phyloP scores from a whole-genome alignment of 2,797 vertebrate species.

The Cygnus olor region DNA sequence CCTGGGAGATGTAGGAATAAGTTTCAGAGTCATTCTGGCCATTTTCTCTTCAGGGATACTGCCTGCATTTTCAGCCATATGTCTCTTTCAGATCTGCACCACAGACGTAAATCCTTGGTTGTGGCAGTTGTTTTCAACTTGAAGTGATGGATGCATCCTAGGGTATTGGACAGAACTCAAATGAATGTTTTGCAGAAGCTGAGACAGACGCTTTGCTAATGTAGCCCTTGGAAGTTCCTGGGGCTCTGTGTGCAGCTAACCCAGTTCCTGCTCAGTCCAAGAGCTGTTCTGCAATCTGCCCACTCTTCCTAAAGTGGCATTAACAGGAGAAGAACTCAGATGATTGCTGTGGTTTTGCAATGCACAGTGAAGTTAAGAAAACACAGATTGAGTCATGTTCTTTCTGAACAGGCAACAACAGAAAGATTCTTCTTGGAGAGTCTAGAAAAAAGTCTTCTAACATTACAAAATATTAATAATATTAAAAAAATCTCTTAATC shows the following conservation, averaged over 20 bases:
- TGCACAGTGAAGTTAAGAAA: neutral
- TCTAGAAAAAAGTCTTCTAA: neutral
- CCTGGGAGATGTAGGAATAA: neutral
- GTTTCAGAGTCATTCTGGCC: neutral
- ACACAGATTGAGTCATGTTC: neutral
- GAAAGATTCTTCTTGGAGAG: neutral
- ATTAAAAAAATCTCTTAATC: neutral
- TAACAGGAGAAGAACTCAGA: neutral
- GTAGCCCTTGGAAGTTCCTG: neutral
- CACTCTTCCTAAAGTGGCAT: neutral
- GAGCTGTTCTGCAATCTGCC: neutral
- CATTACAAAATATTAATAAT: neutral
- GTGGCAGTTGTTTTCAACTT: neutral
- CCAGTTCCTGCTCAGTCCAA: neutral
- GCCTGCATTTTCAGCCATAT: neutral
- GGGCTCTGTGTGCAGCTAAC: neutral
- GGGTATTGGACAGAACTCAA: neutral
- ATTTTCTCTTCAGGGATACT: neutral
- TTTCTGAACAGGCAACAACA: neutral
- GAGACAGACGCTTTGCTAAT: neutral
- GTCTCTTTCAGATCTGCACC: neutral
- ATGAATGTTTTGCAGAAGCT: neutral
- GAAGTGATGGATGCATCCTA: rapidly evolving
- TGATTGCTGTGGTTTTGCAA: neutral
- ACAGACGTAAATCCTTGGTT: neutral